phyloP scores from a whole-genome alignment of 2,888 invertebrate species.

The Germaria angustata region DNA sequence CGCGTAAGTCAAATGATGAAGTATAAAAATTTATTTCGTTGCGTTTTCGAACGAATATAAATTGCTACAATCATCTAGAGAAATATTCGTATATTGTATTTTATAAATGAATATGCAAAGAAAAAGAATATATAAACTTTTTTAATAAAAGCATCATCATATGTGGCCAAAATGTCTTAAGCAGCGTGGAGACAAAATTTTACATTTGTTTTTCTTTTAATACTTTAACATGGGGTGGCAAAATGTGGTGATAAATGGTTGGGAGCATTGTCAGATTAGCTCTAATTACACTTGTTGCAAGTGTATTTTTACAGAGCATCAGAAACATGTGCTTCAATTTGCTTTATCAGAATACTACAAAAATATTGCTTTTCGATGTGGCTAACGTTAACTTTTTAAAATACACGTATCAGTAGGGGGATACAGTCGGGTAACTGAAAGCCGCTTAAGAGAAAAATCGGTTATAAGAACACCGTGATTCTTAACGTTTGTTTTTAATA shows the following conservation, averaged over 20 bases:
- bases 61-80: slow-evolving; percentile 18
- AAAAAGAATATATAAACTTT: background rate
- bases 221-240: background rate
- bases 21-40: slow-evolving; percentile 9
- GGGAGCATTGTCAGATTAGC: no score
- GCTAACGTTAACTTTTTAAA: no score
- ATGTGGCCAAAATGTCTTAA: slow-evolving; percentile 52
- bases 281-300: no score
- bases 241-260: background rate
- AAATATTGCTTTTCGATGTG: no score
- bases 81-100: background rate
- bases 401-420: no score
- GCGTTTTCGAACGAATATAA: slow-evolving; percentile 28
- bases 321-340: no score
- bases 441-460: no score
- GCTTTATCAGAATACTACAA: no score
- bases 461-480: no score
- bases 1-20: slow-evolving; percentile 26
- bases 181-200: slow-evolving; percentile 25
- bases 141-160: slow-evolving; percentile 58
- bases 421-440: no score
- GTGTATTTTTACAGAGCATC: no score
- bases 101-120: background rate
- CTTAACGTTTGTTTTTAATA: no score
- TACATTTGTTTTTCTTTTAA: slow-evolving; percentile 6